phyloP scores from a whole-genome alignment of 2,113 vertebrate species.

The Theropithecus gelada region DNA sequence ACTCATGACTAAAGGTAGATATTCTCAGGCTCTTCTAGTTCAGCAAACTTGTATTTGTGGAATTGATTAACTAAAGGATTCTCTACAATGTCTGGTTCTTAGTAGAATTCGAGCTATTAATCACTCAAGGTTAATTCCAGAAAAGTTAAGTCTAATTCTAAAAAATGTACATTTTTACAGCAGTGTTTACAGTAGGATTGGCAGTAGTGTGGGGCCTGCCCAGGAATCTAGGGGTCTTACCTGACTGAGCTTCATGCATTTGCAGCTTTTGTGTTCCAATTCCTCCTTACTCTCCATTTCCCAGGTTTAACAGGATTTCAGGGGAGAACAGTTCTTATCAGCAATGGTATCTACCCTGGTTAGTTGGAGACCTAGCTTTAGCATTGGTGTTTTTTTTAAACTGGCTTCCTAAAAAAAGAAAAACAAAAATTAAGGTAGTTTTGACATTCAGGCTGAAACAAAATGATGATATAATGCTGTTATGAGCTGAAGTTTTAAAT shows the following conservation, averaged over 20 bases:
- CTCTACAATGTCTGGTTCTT: not conserved
- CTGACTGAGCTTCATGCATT: not conserved
- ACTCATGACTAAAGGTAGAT: not conserved
- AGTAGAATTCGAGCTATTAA: not conserved
- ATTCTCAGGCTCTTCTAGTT: not conserved
- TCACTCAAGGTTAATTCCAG: not conserved
- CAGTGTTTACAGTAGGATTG: not conserved
- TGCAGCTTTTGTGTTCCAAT: not conserved
- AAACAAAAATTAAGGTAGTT: not conserved
- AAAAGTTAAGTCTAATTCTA: not conserved
- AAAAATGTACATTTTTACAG: not conserved
- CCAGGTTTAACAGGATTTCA: not conserved
- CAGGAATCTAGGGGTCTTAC: not conserved
- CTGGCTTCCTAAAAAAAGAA: not conserved
- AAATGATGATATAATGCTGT: not conserved
- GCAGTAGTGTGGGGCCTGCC: not conserved
- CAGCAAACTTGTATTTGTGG: not conserved
- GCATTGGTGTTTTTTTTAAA: not conserved
- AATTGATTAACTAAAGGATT: not conserved
- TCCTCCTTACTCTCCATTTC: not conserved
- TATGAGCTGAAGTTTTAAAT: not conserved
- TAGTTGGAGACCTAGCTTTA: not conserved
- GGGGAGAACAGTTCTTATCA: not conserved
- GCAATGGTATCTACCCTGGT: not conserved
- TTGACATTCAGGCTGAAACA: not conserved